Evolutionary conservation across 2,113 vertebrate species (phyloP).

Genomic region (Progne subis): DNA sequence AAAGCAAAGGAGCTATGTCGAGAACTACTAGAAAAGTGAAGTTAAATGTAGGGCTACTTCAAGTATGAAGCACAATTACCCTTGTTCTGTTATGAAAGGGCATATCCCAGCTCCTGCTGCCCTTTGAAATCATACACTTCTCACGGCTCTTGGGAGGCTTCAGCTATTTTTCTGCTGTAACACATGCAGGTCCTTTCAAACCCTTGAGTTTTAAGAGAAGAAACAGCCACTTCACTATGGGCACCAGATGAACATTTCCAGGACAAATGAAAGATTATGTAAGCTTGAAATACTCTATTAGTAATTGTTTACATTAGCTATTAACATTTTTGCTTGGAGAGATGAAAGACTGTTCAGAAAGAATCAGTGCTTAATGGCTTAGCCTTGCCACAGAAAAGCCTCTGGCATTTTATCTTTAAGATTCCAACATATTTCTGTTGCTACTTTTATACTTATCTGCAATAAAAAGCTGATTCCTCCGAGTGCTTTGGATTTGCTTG

Average conservation of each 20-base stretch:
- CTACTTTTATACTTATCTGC: conserved; percentile 64
- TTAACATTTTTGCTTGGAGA: conserved; percentile 4
- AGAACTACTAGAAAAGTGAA: conserved; percentile 12
- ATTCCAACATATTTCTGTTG: conserved; percentile 31
- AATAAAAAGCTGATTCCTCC: conserved; percentile 52
- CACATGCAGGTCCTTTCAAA: not conserved
- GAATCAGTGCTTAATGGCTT: conserved; percentile 8
- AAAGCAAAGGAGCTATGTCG: not conserved
- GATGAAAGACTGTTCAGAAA: conserved; percentile 8
- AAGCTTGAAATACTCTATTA: not conserved
- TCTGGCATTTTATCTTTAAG: conserved; percentile 54
- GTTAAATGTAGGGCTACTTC: not conserved
- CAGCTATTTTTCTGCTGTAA: not conserved
- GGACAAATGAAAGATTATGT: not conserved
- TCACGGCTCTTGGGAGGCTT: not conserved
- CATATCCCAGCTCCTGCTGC: not conserved
- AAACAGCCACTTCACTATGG: not conserved
- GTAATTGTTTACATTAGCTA: conserved; percentile 27
- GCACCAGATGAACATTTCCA: not conserved
- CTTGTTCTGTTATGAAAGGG: not conserved
- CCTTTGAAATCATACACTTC: not conserved
- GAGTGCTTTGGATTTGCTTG: conserved; percentile 51
- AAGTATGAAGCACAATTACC: conserved; percentile 15
- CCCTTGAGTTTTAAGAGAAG: not conserved
- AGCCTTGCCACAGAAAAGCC: conserved; percentile 36